These are phyloP conservation scores for Zaprionus gabonicus DNA, from an alignment of 1,140 invertebrate genomes.

Conservation along the genomic window DNA sequence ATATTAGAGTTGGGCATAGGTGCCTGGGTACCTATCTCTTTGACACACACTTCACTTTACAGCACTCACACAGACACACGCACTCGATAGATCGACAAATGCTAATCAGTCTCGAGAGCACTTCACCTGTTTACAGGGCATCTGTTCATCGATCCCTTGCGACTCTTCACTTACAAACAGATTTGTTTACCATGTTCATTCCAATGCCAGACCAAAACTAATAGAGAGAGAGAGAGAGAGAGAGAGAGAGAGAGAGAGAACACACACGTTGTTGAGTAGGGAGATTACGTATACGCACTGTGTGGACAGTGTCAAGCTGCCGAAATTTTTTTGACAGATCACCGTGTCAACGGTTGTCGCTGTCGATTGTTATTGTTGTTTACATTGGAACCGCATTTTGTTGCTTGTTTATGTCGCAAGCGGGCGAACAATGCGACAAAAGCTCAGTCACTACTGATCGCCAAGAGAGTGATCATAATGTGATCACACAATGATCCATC, in stretches of 20 bases:
- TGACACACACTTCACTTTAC: not conserved
- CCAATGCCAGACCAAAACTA: conserved; percentile 40
- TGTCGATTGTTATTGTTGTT: conserved; percentile 43
- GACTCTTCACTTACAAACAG: not conserved
- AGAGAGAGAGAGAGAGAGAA: conserved; percentile 31
- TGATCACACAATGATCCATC: not conserved
- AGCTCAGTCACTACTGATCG: conserved; percentile 14
- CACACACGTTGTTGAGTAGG: conserved; percentile 31
- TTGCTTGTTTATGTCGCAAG: conserved; percentile 32
- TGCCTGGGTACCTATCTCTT: too few relatives aligned
- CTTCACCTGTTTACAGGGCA: conserved; percentile 9
- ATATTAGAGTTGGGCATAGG: not conserved
- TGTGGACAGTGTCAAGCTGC: conserved; percentile 49
- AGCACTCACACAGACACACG: not conserved
- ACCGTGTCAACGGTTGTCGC: conserved; percentile 59
- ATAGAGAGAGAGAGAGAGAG: not conserved
- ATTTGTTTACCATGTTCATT: conserved; percentile 39
- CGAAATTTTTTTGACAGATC: conserved; percentile 72
- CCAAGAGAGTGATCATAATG: conserved; percentile 13
- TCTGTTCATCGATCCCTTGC: conserved; percentile 4
- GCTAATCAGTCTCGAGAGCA: not conserved
- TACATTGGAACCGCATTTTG: conserved; percentile 49
- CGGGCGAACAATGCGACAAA: conserved; percentile 17
- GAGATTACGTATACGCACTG: conserved; percentile 32
- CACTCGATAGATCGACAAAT: not conserved